Percentiles rank a stretch among this genome's conserved stretches.
phyloP scores from a whole-genome alignment of 2,797 vertebrate species.

The Eospalax fontanierii region DNA sequence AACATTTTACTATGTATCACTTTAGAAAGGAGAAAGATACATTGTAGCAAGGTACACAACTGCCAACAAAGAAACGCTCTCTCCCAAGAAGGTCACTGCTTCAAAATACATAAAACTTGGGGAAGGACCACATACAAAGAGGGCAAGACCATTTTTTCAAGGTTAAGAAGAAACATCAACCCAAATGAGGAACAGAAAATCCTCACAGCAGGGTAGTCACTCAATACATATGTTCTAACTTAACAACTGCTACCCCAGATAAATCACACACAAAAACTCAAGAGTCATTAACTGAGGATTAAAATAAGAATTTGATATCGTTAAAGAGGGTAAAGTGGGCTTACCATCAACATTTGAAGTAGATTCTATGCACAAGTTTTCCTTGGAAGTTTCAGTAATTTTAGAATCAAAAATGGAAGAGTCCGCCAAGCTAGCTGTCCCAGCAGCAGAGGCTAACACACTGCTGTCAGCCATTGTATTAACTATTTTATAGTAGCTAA shows the following conservation, averaged over 20 bases:
- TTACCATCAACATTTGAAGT: slow-evolving; percentile 93
- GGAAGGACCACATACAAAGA: neutral
- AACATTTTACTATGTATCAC: neutral
- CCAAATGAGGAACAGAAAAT: slow-evolving; percentile 41
- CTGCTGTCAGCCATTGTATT: slow-evolving; percentile 95
- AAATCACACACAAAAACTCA: slow-evolving; percentile 19
- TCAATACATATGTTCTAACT: neutral
- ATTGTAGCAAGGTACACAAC: neutral
- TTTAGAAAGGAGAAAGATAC: slow-evolving; percentile 20
- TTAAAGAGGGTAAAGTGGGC: slow-evolving; percentile 15
- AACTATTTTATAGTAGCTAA: slow-evolving; percentile 77
- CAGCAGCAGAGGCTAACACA: slow-evolving; percentile 90
- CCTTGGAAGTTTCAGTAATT: slow-evolving; percentile 94
- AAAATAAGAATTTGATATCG: slow-evolving; percentile 43
- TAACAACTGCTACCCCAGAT: slow-evolving; percentile 19
- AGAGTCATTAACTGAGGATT: neutral
- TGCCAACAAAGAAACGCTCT: neutral
- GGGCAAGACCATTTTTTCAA: too few relatives aligned
- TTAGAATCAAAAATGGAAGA: slow-evolving; percentile 96
- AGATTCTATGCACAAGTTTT: slow-evolving; percentile 90
- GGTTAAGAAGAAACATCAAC: neutral
- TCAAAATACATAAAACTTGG: neutral
- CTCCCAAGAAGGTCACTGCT: neutral
- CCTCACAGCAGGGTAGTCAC: neutral
- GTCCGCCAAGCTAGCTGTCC: slow-evolving; percentile 94